phyloP scores from a whole-genome alignment of 2,797 vertebrate genomes.

The Adelosebastes latens region DNA sequence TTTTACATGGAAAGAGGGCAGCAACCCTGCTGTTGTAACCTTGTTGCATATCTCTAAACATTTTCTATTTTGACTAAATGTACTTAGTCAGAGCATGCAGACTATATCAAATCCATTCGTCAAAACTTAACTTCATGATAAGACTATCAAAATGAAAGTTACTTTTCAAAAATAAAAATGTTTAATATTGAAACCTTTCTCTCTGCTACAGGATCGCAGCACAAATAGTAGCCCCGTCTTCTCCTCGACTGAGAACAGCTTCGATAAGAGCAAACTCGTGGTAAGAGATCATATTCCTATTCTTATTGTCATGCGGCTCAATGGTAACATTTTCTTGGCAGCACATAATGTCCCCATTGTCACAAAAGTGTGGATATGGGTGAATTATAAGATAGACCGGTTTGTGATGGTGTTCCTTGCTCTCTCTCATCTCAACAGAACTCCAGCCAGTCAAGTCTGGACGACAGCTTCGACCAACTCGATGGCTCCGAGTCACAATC shows the following conservation, averaged over 20 bases:
- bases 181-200: not conserved
- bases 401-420: not conserved
- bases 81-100: not conserved
- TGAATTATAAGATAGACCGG: not conserved
- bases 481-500: slow-evolving; percentile 41
- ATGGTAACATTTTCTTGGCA: not conserved
- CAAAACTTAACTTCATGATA: not conserved
- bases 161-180: not conserved
- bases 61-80: not conserved
- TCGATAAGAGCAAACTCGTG: slow-evolving; percentile 75
- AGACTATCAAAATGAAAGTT: not conserved
- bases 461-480: slow-evolving; percentile 75
- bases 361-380: not conserved
- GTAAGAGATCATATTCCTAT: slow-evolving; percentile 68
- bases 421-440: slow-evolving; percentile 67
- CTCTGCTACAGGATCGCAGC: slow-evolving; percentile 75
- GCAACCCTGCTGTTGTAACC: not conserved
- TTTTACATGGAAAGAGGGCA: not conserved
- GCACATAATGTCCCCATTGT: not conserved
- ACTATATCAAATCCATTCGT: not conserved
- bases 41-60: not conserved
- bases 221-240: slow-evolving; percentile 76
- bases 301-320: not conserved
- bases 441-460: slow-evolving; percentile 83
- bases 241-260: slow-evolving; percentile 76